Evolutionary conservation across 2,888 invertebrate species (phyloP).

Genomic region (Epiperipatus broadwayi): DNA sequence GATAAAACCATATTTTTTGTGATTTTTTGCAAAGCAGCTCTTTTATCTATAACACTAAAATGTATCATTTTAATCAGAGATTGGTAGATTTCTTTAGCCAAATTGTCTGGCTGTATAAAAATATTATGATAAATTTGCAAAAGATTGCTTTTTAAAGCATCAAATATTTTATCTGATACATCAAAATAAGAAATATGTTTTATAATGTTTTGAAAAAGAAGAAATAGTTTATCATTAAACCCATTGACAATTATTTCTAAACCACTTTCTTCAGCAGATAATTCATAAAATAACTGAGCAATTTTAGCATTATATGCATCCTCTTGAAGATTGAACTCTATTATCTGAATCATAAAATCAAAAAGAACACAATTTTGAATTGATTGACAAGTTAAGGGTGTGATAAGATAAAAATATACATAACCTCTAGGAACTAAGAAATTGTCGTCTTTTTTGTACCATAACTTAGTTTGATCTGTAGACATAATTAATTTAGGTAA

Average conservation of each 20-base stretch:
- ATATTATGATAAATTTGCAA: slow-evolving; percentile 48
- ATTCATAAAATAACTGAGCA: slow-evolving; percentile 43
- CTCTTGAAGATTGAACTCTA: slow-evolving; percentile 39
- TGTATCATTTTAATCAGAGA: slow-evolving; percentile 43
- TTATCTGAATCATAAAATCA: slow-evolving; percentile 38
- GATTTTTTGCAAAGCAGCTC: slow-evolving; percentile 32
- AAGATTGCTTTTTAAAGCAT: slow-evolving; percentile 47
- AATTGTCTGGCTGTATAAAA: slow-evolving; percentile 45
- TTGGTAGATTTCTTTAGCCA: slow-evolving; percentile 51
- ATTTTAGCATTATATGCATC: slow-evolving; percentile 49
- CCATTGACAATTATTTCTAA: slow-evolving; percentile 44
- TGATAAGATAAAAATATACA: no score
- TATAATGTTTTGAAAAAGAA: slow-evolving; percentile 47
- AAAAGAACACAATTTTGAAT: no score
- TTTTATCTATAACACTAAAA: slow-evolving; percentile 47
- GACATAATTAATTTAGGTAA: no score
- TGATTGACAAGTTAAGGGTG: no score
- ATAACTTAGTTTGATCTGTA: slow-evolving; percentile 45
- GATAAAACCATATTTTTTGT: slow-evolving; percentile 36
- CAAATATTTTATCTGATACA: slow-evolving; percentile 40
- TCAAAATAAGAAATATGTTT: slow-evolving; percentile 42
- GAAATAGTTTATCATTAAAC: slow-evolving; percentile 50
- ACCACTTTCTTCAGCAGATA: slow-evolving; percentile 45
- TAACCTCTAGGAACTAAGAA: slow-evolving; percentile 59
- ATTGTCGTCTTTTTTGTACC: slow-evolving; percentile 64